These are phyloP conservation scores for Chondrosia reniformis DNA, from an alignment of 37 sponge, comb jelly and placozoan genomes.

Conservation along the genomic window DNA sequence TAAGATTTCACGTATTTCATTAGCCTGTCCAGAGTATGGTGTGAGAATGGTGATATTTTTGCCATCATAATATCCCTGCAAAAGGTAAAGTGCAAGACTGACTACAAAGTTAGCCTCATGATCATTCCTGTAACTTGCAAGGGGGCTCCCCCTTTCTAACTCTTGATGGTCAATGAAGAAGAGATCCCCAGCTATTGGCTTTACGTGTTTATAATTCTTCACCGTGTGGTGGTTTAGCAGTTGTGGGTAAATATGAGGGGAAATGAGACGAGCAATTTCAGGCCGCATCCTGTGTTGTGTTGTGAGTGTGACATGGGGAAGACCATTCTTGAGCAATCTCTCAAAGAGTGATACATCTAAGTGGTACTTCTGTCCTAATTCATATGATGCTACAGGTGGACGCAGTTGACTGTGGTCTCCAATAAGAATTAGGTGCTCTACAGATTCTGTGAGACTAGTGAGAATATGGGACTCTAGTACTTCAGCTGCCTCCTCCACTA, in stretches of 20 bases:
- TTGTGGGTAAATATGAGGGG: conserved; percentile 27
- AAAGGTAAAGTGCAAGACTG: conserved; percentile 26
- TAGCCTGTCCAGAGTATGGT: conserved; percentile 80
- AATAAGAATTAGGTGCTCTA: conserved; percentile 90
- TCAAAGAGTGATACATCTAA: conserved; percentile 90
- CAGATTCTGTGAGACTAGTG: conserved; percentile 59
- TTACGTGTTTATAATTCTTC: conserved; percentile 35
- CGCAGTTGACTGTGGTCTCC: conserved; percentile 96
- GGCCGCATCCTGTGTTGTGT: conserved; percentile 94
- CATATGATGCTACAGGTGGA: conserved; percentile 74
- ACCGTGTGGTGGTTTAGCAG: conserved; percentile 50
- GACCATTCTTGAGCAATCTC: conserved; percentile 52
- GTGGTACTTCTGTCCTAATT: conserved; percentile 69
- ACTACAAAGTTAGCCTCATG: conserved; percentile 50
- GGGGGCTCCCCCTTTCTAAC: conserved; percentile 29
- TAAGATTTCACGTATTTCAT: conserved; percentile 28
- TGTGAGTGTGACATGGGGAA: conserved; percentile 71
- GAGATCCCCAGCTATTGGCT: conserved; percentile 54
- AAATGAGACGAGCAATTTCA: conserved; percentile 56
- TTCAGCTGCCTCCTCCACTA: conserved; percentile 96
- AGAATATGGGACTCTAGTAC: conserved; percentile 89
- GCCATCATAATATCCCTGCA: conserved; percentile 47
- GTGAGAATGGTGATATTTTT: conserved; percentile 79
- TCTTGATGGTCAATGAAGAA: conserved; percentile 59
- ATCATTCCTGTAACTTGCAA: conserved; percentile 31